Conservation (phyloP, 2,888 invertebrate species). For the Pseudococcus viburni region DNA sequence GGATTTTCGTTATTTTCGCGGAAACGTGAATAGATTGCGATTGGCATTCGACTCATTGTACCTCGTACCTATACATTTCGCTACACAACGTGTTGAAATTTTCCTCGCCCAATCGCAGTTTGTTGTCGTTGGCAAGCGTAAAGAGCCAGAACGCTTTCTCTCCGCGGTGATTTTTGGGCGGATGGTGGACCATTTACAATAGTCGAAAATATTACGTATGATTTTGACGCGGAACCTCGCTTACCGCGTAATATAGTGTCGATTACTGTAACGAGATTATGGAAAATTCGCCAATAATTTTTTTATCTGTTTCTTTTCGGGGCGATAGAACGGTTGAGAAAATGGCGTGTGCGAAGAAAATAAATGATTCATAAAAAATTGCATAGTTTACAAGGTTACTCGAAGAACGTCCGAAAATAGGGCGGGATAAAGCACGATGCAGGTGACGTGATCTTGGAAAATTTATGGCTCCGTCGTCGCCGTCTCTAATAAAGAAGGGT, state of each 20-base stretch:
- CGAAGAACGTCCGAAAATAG: background rate
- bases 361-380: background rate
- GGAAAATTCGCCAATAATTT: background rate
- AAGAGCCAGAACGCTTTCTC: background rate
- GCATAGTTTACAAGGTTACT: background rate
- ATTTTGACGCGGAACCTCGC: constrained; percentile 11
- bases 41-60: constrained; percentile 7
- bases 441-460: background rate
- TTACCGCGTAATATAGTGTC: background rate
- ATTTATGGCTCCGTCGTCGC: background rate
- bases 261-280: constrained; percentile 1
- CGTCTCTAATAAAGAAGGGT: background rate
- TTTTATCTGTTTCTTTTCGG: background rate
- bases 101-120: background rate
- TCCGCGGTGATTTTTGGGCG: background rate
- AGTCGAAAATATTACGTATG: background rate
- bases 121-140: constrained; percentile 21
- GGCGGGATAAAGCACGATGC: background rate
- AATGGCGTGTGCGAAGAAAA: background rate
- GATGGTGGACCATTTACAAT: background rate
- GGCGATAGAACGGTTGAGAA: too few species aligned
- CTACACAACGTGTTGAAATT: constrained; percentile 32
- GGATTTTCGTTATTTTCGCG: constrained; percentile 14
- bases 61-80: background rate
- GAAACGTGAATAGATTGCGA: constrained; percentile 7